Evolutionary conservation across 2,888 invertebrate species (phyloP).

Genomic region (Allophyes oxyacanthae): DNA sequence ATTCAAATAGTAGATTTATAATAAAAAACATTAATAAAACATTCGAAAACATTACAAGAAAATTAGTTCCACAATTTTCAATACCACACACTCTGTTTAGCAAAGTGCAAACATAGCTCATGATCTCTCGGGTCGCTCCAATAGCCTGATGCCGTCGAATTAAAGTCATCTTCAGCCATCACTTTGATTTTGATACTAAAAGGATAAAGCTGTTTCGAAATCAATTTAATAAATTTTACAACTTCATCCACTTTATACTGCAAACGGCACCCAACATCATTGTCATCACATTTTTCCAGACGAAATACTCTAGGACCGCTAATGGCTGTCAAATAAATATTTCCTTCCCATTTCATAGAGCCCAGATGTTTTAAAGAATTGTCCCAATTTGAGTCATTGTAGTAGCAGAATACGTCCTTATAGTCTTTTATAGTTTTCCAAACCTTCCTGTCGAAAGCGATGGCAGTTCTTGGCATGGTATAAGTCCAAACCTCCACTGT

Average conservation of each 20-base stretch:
- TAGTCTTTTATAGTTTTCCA: slow-evolving; percentile 63
- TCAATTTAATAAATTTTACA: slow-evolving; percentile 42
- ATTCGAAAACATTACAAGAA: background rate
- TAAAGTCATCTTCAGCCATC: slow-evolving; percentile 7
- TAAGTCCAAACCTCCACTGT: slow-evolving; percentile 48
- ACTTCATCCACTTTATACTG: slow-evolving; percentile 42
- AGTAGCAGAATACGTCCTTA: slow-evolving; percentile 63
- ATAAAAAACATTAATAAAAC: background rate
- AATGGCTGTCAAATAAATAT: slow-evolving; percentile 55
- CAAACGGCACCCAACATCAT: slow-evolving; percentile 40
- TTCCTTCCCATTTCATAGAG: slow-evolving; percentile 43
- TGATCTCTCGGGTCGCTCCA: slow-evolving; percentile 67
- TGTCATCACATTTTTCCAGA: slow-evolving; percentile 50
- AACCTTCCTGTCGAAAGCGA: slow-evolving; percentile 65
- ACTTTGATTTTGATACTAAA: slow-evolving; percentile 32
- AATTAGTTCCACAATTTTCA: background rate
- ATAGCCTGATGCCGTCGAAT: slow-evolving; percentile 33
- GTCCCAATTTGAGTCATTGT: slow-evolving; percentile 67
- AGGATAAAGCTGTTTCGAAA: slow-evolving; percentile 54
- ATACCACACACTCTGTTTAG: slow-evolving; percentile 43
- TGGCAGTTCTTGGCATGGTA: slow-evolving; percentile 53
- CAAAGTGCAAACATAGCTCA: slow-evolving; percentile 66
- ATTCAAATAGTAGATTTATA: background rate
- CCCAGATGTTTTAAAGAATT: slow-evolving; percentile 60
- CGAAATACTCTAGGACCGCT: slow-evolving; percentile 65